phyloP scores from a whole-genome alignment of 2,888 invertebrate genomes.

The Norana najaformis region DNA sequence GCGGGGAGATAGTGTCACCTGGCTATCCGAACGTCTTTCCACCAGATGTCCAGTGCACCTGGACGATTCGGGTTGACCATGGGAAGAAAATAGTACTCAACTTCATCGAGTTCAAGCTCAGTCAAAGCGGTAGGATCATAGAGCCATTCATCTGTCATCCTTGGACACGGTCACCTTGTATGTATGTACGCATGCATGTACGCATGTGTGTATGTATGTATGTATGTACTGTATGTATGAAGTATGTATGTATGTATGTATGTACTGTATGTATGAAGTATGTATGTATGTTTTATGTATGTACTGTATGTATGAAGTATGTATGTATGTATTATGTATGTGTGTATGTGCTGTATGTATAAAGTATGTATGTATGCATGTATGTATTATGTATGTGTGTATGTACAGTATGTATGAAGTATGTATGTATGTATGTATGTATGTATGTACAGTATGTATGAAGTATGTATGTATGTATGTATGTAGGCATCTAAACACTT shows the following conservation, averaged over 20 bases:
- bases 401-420: not conserved
- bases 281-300: not conserved
- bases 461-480: not conserved
- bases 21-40: slow-evolving; percentile 97
- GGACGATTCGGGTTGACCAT: slow-evolving; percentile 41
- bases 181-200: not conserved
- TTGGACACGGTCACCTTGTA: not conserved
- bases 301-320: not conserved
- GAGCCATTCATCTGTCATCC: not conserved
- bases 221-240: not conserved
- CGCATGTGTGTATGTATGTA: not conserved
- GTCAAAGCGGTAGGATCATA: not conserved
- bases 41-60: slow-evolving; percentile 80
- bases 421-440: not conserved
- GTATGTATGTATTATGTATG: not conserved
- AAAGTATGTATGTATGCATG: not conserved
- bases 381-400: not conserved
- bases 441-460: too few relatives aligned
- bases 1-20: slow-evolving; percentile 84
- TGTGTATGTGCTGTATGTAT: not conserved
- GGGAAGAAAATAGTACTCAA: slow-evolving; percentile 38
- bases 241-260: not conserved
- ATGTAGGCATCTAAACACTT: not conserved
- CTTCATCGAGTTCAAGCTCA: slow-evolving; percentile 46
- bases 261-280: not conserved